Evolutionary conservation across 2,797 vertebrate species (phyloP), one percentile per base, ranked within the genome.

Genomic region (Sarcoramphus papa): DNA sequence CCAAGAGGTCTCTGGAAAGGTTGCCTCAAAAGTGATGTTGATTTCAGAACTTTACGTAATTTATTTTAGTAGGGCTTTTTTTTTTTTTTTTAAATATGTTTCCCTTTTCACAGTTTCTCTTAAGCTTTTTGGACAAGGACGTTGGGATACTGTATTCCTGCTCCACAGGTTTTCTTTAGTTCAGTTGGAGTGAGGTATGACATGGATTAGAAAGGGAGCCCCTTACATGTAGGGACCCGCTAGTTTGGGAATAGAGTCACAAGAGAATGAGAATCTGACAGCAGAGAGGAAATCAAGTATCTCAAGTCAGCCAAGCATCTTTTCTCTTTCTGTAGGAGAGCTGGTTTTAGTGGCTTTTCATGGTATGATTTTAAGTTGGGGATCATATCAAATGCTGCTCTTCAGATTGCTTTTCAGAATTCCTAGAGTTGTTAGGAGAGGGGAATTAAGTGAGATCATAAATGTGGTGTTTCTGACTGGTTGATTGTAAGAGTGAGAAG

Each of bases 1-100:
- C 85, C 78, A 73, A 95, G 84, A 96, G 88, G 95, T 95, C 88
- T 85, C 88, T 96, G 95, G 69, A 90, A 96, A 91, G 89, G 92
- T 94, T 77, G 76, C 82, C 93, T 96, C 90, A 77, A 53, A 92
- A 95, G 56, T 9, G 70, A 87, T 86, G 79, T 90, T 73, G 85
- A 95, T 96, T 97, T 95, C 77, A 74, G 96, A 92, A 95, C 60
- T 62, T 95, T 87, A 88, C 18, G 7, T 96, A 94, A 92, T 91
- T 96, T 92, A 96, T 97, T 96, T 91, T 73, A 63, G 84, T 77
- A 80, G 88, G 81, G n/a, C 8, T 68, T 64, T n/a, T 41, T 24
- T 24, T 25, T 57, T 16, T 30, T 18, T 41, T 15, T 43, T 43
- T 43, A 15, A 15, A 15, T 81, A 22, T 0, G 1, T 74, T 94